These are phyloP conservation scores for Clusia tigrina DNA, from an alignment of 2,888 invertebrate species.

Conservation along the genomic window DNA sequence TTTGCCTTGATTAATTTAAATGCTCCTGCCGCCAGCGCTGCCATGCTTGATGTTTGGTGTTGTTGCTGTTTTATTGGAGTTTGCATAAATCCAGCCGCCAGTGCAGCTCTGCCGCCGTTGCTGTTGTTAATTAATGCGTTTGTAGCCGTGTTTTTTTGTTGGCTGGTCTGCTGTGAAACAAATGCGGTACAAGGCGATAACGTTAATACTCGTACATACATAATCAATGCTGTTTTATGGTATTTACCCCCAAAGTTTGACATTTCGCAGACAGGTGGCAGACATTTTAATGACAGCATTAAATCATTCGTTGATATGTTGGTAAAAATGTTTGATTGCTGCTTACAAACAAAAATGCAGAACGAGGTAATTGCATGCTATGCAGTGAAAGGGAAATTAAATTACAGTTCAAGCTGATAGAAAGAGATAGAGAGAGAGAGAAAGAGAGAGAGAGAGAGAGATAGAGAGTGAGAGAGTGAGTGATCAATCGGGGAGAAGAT, in stretches of 20 bases:
- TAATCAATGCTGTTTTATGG: background rate
- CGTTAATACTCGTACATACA: background rate
- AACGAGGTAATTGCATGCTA: too few relatives aligned
- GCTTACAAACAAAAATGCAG: too few relatives aligned
- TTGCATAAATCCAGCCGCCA: background rate
- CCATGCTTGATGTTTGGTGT: background rate
- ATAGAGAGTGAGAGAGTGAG: too few relatives aligned
- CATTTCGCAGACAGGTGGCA: conserved; percentile 7
- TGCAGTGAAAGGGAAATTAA: background rate
- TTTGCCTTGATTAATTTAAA: too few relatives aligned
- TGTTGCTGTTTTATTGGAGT: background rate
- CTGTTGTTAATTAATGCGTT: background rate
- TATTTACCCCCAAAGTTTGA: background rate
- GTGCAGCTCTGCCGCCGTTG: background rate
- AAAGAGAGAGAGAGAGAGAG: too few relatives aligned
- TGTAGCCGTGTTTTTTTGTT: background rate
- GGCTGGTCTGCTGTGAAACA: background rate
- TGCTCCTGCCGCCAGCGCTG: too few relatives aligned
- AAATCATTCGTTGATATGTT: background rate
- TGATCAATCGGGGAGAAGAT: too few relatives aligned
- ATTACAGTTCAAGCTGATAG: too few relatives aligned
- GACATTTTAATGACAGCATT: conserved; percentile 9
- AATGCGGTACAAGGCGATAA: background rate
- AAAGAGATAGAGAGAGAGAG: too few relatives aligned
- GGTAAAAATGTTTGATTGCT: background rate